Base-by-base conservation (phyloP, 2,888 invertebrate species). In the Drosophila tanythrix region DNA sequence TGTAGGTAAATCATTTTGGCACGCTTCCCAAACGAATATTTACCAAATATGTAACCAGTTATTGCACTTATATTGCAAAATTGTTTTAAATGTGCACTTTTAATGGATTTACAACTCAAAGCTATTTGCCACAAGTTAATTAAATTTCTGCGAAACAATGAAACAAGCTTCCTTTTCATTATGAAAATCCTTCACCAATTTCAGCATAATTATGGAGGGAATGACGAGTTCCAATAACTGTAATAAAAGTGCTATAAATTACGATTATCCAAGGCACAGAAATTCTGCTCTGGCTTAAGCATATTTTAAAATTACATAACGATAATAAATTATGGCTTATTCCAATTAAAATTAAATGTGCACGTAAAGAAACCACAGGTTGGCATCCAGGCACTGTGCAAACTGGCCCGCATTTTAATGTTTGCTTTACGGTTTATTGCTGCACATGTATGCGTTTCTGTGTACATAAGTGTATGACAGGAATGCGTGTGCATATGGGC, bases 11-110 rank as follows among this genome's bases (percentile, higher is more conserved):
- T 33, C 33, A 33, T 33, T 33, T 33, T 33, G 1, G 5, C 2
- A n/a, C 29, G 10, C 8, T 18, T 46, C 38, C 13, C 52, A 48
- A 33, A 38, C 52, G 52, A 62, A 40, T 63, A 52, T 64, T 57
- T 53, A 71, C 48, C 57, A n/a, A 65, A 60, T 58, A n/a, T 35
- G 35, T 15, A 7, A 13, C n/a, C 11, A 56, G 18, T 11, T 3
- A n/a, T 40, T 56, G 27, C 36, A 29, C 10, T 15, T 52, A 21
- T 21, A 21, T 21, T 21, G 21, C 1, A 52, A 33, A 50, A 27
- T 46, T 15, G 8, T 8, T 40, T 18, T 6, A 7, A 31, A 10
- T 50, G 48, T 33, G 21, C 40, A 2, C n/a, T 36, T 58, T 46
- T 25, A 59, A 36, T 25, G 18, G 4, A 40, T 10, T n/a, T 13